A percentile compares a stretch with the other conserved stretches of the same genome.
Conservation (phyloP, 2,113 vertebrate genomes). For the Neoarius graeffei region DNA sequence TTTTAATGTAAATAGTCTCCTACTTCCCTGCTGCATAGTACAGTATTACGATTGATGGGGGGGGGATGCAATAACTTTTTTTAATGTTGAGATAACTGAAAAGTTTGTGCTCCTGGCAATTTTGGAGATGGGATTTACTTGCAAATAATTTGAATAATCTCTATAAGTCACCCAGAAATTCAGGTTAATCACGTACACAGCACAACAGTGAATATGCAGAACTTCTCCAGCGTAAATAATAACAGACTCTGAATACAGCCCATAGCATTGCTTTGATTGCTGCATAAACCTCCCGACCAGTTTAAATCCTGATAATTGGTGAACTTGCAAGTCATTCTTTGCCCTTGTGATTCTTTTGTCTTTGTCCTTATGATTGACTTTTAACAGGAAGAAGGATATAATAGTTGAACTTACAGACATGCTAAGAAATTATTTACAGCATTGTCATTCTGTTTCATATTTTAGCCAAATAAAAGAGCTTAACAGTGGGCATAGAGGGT, state of each 20-base stretch:
- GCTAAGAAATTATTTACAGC: background rate
- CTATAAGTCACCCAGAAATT: background rate
- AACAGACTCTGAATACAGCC: background rate
- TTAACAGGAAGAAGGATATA: background rate
- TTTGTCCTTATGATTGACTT: background rate
- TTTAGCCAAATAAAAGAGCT: background rate
- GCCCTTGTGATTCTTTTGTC: background rate
- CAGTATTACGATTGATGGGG: background rate
- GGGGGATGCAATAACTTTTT: background rate
- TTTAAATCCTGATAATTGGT: background rate
- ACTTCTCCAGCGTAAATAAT: background rate
- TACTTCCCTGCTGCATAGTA: background rate
- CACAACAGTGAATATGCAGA: background rate
- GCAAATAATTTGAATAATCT: background rate
- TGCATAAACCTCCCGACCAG: background rate
- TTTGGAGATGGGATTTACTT: background rate
- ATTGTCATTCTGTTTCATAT: background rate
- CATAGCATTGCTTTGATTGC: background rate
- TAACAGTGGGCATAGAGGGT: background rate
- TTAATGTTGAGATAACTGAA: background rate
- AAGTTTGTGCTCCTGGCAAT: background rate
- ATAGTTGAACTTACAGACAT: background rate
- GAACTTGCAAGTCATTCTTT: background rate
- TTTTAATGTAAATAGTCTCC: background rate
- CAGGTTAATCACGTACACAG: background rate